Evolutionary conservation across 1,140 invertebrate genomes (phyloP).

Genomic region (Glossosoma conforme): DNA sequence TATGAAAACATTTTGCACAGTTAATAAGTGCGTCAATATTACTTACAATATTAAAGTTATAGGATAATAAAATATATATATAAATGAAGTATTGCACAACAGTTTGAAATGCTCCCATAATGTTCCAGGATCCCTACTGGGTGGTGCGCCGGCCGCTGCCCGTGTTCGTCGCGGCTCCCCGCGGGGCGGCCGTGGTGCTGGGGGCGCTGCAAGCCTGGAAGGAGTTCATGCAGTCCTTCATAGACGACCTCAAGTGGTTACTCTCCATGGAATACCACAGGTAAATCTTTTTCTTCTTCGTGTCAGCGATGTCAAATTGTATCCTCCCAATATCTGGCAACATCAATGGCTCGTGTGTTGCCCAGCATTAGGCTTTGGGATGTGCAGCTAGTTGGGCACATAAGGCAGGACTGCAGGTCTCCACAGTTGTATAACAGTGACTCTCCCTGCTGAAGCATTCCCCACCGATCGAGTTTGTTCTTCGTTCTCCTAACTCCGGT

Average conservation of each 20-base stretch:
- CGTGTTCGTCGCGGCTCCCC: conserved; percentile 42
- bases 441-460: no score
- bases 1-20: background rate
- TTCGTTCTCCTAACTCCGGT: no score
- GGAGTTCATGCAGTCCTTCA: conserved; percentile 36
- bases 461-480: no score
- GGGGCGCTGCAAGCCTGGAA: conserved; percentile 45
- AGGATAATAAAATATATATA: background rate
- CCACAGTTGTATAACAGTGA: no score
- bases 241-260: conserved; percentile 43
- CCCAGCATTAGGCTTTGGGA: no score
- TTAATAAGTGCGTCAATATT: background rate
- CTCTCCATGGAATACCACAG: conserved; percentile 42
- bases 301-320: no score
- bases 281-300: conserved; percentile 30
- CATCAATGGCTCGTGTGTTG: no score
- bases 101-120: background rate
- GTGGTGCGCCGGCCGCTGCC: conserved; percentile 38
- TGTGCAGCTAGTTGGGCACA: no score
- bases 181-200: conserved; percentile 31
- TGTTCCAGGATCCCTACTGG: conserved; percentile 42
- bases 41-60: background rate
- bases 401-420: no score
- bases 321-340: no score
- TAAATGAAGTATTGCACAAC: background rate